phyloP scores from a whole-genome alignment of 1,140 invertebrate genomes.

The Rhagoletis pomonella region DNA sequence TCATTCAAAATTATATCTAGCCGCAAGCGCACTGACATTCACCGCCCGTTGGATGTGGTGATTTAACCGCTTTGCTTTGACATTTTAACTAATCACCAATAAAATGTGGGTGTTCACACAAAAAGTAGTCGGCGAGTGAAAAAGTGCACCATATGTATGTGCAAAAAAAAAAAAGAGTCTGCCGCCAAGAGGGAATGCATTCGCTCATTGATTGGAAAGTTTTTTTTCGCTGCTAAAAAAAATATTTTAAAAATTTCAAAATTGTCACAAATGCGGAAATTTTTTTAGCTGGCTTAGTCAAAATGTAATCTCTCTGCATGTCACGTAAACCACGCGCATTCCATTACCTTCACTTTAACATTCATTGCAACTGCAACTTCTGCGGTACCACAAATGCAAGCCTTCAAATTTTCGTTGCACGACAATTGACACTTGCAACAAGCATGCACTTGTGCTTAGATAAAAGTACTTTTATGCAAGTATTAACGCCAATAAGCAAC shows the following conservation, averaged over 20 bases:
- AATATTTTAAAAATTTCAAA: neutral
- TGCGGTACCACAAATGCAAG: neutral
- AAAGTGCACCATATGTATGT: neutral
- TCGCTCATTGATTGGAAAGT: neutral
- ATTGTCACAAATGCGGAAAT: neutral
- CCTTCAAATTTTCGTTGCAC: neutral
- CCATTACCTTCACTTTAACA: neutral
- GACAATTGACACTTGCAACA: neutral
- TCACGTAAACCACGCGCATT: neutral
- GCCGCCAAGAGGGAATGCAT: neutral
- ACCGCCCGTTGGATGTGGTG: constrained; percentile 21
- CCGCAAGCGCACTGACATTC: constrained; percentile 2
- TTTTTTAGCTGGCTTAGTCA: neutral
- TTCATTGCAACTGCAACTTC: neutral
- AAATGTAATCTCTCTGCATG: neutral
- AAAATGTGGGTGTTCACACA: neutral
- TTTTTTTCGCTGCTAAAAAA: neutral
- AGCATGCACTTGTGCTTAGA: too few relatives aligned
- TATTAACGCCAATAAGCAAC: neutral
- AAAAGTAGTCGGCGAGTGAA: neutral
- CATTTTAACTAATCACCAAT: constrained; percentile 7
- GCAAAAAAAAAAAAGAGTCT: neutral
- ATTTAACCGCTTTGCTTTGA: constrained; percentile 26
- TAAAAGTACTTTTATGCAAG: neutral
- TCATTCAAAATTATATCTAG: neutral